Evolutionary conservation across 2,888 invertebrate species (phyloP), one percentile per base, ranked within the genome.

Genomic region (Lydus trimaculatus): DNA sequence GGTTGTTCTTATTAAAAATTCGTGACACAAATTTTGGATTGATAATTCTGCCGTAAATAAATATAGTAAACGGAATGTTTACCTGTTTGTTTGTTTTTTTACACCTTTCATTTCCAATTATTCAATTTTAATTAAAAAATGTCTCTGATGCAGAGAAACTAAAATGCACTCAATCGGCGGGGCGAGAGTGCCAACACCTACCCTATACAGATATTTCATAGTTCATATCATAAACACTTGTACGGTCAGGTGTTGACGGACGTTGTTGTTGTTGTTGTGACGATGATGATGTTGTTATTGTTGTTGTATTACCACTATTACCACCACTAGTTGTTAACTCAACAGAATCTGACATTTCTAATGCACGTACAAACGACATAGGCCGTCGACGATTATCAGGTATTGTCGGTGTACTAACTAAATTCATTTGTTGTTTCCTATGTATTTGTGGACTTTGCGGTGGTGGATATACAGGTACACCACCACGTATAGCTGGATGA

Each of bases 161-260:
- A 75, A 66, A 73, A 69, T 56, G 83, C 83, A 84, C 83, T 83
- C 83, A 82, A 76, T 83, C 83, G 80, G 77, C 81, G 65, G 74
- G 76, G 74, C 78, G 80, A 72, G 82, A 83, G 82, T 84, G 84
- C 84, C 84, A 82, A 83, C 85, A 85, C 84, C 85, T 87, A 75
- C 83, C 85, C 94, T 94, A 96, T 89, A 96, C 96, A 78, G 95
- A 95, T 88, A 96, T 96, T 87, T 96, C 96, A 86, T 96, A 96
- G 88, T 95, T 96, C 92, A 95, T 95, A 86, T 96, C 96, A 86
- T 96, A 96, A 76, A 95, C 94, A 86, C 95, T 95, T 80, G 94
- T 92, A 80, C 95, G 92, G 85, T 95, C 95, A 62, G 94, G 93
- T 17, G 93, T 91, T 43, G 90, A 89, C 61, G 90, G 81, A 52